Base-by-base conservation (phyloP, 2,888 invertebrate species). In the Polydrusus tereticollis region DNA sequence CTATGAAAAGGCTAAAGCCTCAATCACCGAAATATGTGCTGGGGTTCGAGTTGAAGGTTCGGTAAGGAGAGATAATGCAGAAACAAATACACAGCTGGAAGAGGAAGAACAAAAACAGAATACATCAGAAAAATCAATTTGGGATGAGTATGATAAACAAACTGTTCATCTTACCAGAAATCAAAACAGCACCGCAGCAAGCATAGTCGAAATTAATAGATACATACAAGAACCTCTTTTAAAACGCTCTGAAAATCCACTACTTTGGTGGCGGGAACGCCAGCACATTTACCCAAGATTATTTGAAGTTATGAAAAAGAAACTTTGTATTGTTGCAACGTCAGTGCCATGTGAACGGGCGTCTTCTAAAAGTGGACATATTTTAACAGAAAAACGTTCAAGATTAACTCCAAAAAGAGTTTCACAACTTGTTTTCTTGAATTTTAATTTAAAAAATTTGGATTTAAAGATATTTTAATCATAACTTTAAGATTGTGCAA, bases 191-290 rank as follows among this genome's bases (percentile, higher is more conserved):
- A 52, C 47, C 2, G 68, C 66, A 8, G 63, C 67, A 14, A 60
- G 47, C 16, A 69, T 73, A 21, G 23, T 69, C 1, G 69, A 73
- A 72, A 16, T 62, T 26, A 57, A 68, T 67, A 45, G 62, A 63
- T 72, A 72, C 26, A 45, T 72, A 26, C 45, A 66, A 18, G 71
- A 71, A 16, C 60, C 60, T 6, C 41, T 72, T 16, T 38, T 72
- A 33, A 38, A 41, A 29, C 45, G 67, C 36, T 23, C 18, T 7
- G 38, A 60, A 71, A 52, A 66, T 41, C 66, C 71, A 23, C 41
- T 71, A 29, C n/a, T 47, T 20, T 71, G 66, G 71, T 71, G 71
- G 71, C 7, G 33, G 14, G 50, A 66, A 14, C 29, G 65, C 1
- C 23, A 33, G n/a, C 4, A 20, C 18, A 23, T 59, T 10, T 71